Conservation (phyloP, 2,888 invertebrate genomes). For the Lasiommata megera region DNA sequence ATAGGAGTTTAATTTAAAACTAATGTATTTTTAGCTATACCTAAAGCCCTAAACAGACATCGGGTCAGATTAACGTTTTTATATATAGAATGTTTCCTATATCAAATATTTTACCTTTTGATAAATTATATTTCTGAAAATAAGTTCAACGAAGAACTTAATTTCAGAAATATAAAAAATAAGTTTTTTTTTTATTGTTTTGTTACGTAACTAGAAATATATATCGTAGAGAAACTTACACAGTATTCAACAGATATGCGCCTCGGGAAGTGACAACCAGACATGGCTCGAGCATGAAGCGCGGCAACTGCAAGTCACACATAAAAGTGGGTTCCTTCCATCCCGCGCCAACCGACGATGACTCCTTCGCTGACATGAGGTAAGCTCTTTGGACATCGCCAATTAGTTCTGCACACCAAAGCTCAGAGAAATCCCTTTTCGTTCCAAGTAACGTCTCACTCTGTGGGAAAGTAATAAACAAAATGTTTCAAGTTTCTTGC, state of each 20-base stretch:
- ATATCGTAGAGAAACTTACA: constrained; percentile 60
- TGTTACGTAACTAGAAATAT: too few species aligned
- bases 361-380: constrained; percentile 59
- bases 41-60: too few species aligned
- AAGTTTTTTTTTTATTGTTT: too few species aligned
- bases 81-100: too few species aligned
- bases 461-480: constrained; percentile 39
- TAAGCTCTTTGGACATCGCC: constrained; percentile 62
- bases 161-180: too few species aligned
- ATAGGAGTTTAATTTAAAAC: too few species aligned
- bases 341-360: constrained; percentile 41
- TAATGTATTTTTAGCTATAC: too few species aligned
- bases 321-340: constrained; percentile 73
- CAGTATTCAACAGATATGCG: constrained; percentile 77
- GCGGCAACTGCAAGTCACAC: constrained; percentile 67
- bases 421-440: constrained; percentile 59
- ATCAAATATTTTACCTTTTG: too few species aligned
- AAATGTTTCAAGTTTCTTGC: too few species aligned
- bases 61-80: too few species aligned
- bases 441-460: constrained; percentile 57
- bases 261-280: constrained; percentile 78
- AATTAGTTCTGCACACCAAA: constrained; percentile 69
- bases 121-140: too few species aligned
- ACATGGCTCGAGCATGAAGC: constrained; percentile 72
- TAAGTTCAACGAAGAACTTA: too few species aligned